Conservation (phyloP, 2,797 vertebrate genomes). For the Esox lucius region DNA sequence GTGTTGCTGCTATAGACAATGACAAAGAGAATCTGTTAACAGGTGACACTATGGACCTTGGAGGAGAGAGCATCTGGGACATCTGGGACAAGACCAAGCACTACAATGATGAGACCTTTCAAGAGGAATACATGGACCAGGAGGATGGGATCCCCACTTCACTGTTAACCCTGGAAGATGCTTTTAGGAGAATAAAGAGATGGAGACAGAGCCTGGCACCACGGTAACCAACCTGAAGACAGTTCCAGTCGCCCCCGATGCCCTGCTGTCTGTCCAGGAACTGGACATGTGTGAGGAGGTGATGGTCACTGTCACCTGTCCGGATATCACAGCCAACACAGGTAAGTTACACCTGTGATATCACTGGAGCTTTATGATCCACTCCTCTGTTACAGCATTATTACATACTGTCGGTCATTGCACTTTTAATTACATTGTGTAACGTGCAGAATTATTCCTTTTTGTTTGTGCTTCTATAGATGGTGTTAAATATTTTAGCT, state of each 20-base stretch:
- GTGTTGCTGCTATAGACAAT: slow-evolving; percentile 68
- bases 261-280: slow-evolving; percentile 84
- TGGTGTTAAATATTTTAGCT: no score
- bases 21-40: slow-evolving; percentile 73
- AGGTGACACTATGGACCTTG: slow-evolving; percentile 53
- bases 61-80: slow-evolving; percentile 51
- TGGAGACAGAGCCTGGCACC: slow-evolving; percentile 44
- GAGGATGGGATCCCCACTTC: slow-evolving; percentile 89
- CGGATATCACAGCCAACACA: slow-evolving; percentile 38
- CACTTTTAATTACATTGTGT: no score
- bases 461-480: no score
- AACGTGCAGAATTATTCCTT: no score
- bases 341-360: background rate
- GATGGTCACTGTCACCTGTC: slow-evolving; percentile 58
- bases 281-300: slow-evolving; percentile 69
- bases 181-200: slow-evolving; percentile 21
- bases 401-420: no score
- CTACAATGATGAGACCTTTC: slow-evolving; percentile 92
- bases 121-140: slow-evolving; percentile 97
- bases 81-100: slow-evolving; percentile 99
- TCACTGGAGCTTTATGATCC: no score
- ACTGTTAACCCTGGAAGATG: slow-evolving; percentile 29
- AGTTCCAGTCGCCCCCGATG: background rate
- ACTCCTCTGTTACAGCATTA: no score
- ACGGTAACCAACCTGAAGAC: slow-evolving; percentile 3